Base-by-base conservation (phyloP, 1,140 invertebrate species). In the Cyphomyrmex costatus region DNA sequence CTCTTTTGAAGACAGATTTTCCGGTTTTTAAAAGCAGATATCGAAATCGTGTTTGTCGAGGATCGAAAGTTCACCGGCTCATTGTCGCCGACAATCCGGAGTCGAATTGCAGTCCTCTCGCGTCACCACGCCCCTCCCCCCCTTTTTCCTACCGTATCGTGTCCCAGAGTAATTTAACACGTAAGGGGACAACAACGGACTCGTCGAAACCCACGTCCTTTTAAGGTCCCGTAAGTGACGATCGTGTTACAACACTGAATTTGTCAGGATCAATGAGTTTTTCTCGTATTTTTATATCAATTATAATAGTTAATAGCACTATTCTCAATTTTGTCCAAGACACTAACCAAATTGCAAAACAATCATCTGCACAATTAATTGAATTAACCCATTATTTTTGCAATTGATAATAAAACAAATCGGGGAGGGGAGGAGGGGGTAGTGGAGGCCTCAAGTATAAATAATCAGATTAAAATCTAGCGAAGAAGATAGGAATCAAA, bases 131-230 rank as follows among this genome's bases (percentile, higher is more conserved):
- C 88, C 76, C 46, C 7, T 16, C 6, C 88, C 80, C 73, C 79
- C 21, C 27, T 12, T 30, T 87, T 91, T 91, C 84, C 88, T 88
- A 70, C 21, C 78, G 73, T 92, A 91, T 91, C 91, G 88, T 90
- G 89, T 91, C 92, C 90, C 88, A 87, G 79, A 93, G 94, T 94
- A 95, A 94, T 94, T 93, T 94, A 94, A 95, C 92, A 92, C 94
- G 94, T 92, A 87, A 92, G 92, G 90, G 93, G 92, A 91, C 82
- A 84, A 90, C 89, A 92, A 92, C 93, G 91, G 88, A 85, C 85
- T 82, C 71, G 88, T 82, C 71, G 88, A 92, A 91, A 90, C 90
- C 92, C 89, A 90, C 91, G 91, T 92, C 89, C 92, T 89, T 88
- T 89, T 73, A 89, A 85, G 85, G 85, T 30, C 71, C 61, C 60